These are phyloP conservation scores for Erebia ligea DNA, from an alignment of 2,888 invertebrate genomes.

Conservation along the genomic window DNA sequence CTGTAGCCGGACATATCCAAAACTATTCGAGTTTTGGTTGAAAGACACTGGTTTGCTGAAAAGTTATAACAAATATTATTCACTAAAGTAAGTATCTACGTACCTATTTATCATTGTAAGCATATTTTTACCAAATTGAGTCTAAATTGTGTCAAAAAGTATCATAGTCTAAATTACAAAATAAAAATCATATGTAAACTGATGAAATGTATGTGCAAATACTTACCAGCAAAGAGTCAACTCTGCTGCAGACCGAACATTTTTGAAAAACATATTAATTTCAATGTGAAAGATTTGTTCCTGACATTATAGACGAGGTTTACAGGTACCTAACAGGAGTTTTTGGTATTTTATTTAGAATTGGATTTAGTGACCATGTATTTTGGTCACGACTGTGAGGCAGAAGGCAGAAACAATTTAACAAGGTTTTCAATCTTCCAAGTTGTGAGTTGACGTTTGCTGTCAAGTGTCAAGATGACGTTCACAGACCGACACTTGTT, in stretches of 20 bases:
- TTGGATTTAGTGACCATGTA: neutral
- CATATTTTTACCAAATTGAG: neutral
- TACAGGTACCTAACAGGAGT: too few relatives aligned
- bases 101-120: neutral
- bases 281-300: slow-evolving; percentile 42
- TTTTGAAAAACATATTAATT: slow-evolving; percentile 71
- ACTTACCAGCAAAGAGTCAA: slow-evolving; percentile 66
- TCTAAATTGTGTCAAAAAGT: too few relatives aligned
- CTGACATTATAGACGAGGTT: slow-evolving; percentile 53
- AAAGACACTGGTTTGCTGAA: slow-evolving; percentile 49
- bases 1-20: slow-evolving; percentile 52
- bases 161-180: neutral
- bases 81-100: too few relatives aligned
- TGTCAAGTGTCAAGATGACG: too few relatives aligned
- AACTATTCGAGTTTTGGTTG: slow-evolving; percentile 39
- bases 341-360: neutral
- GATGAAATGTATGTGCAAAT: slow-evolving; percentile 7
- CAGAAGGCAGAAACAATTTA: too few relatives aligned
- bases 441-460: too few relatives aligned
- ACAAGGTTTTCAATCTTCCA: too few relatives aligned
- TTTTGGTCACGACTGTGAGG: too few relatives aligned
- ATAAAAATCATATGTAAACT: neutral
- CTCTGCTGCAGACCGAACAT: slow-evolving; percentile 68
- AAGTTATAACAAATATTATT: slow-evolving; percentile 28
- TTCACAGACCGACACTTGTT: too few relatives aligned